Conservation (phyloP, 1,140 invertebrate species). For the Leptonema lineaticorne region DNA sequence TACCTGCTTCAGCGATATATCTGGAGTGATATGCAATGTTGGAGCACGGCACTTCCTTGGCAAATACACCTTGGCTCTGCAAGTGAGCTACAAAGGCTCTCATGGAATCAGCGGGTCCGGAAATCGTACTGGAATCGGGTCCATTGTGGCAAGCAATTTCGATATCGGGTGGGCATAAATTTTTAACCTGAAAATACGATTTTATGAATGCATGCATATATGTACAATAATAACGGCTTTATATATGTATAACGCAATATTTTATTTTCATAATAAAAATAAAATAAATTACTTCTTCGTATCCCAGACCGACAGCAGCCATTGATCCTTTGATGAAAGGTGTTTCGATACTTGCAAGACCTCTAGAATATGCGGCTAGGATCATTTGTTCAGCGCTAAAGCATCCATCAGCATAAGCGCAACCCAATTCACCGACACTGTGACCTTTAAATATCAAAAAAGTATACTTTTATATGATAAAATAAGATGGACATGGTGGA, state of each 20-base stretch:
- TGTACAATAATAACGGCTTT: neutral
- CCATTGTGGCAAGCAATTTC: conserved; percentile 87
- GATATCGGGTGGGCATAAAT: conserved; percentile 65
- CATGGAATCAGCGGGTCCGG: conserved; percentile 75
- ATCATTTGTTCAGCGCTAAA: conserved; percentile 83
- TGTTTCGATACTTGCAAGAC: conserved; percentile 78
- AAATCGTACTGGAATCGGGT: conserved; percentile 80
- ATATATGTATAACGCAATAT: conserved; percentile 6
- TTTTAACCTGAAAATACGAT: conserved; percentile 45
- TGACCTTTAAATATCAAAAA: conserved; percentile 85
- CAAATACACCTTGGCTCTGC: conserved; percentile 76
- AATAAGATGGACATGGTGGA: no score
- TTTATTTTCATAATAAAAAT: neutral
- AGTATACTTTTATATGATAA: no score
- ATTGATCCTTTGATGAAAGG: conserved; percentile 77
- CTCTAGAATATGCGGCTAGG: conserved; percentile 80
- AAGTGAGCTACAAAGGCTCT: conserved; percentile 68
- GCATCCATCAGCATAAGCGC: conserved; percentile 85
- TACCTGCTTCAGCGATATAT: conserved; percentile 72
- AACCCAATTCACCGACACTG: conserved; percentile 87
- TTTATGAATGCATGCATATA: no score
- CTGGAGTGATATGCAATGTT: conserved; percentile 85
- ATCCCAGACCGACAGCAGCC: conserved; percentile 76
- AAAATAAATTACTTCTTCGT: conserved; percentile 53
- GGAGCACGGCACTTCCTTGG: conserved; percentile 75